Conservation (phyloP, 2,113 vertebrate genomes). For the Cololabis saira region DNA sequence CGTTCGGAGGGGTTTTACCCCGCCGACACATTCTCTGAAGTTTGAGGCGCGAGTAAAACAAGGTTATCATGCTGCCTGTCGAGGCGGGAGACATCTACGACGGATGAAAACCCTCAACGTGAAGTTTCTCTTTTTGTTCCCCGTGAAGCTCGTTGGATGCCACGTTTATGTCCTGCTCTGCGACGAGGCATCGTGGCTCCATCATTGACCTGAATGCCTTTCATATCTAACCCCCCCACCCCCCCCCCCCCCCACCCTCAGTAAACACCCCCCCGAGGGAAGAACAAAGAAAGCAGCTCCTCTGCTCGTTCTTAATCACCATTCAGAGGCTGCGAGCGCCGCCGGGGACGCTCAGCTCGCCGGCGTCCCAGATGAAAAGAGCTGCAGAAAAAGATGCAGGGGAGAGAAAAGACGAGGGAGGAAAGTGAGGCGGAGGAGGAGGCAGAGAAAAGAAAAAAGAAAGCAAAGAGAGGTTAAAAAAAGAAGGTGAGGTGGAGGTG, state of each 20-base stretch:
- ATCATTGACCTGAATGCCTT: constrained; percentile 96
- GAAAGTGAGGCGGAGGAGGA: neutral
- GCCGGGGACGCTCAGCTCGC: constrained; percentile 79
- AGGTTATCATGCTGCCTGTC: too few relatives aligned
- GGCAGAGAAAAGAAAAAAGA: neutral
- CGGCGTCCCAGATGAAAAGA: constrained; percentile 92
- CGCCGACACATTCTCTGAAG: too few relatives aligned
- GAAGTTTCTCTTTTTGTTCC: too few relatives aligned
- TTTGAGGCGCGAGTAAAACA: too few relatives aligned
- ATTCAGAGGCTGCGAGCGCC: constrained; percentile 95
- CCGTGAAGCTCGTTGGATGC: too few relatives aligned
- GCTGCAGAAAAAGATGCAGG: constrained; percentile 35
- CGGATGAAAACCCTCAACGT: too few relatives aligned
- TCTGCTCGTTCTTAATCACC: constrained; percentile 98
- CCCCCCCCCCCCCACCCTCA: constrained; percentile 47
- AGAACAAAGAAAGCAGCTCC: constrained; percentile 94
- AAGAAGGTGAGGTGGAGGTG: neutral
- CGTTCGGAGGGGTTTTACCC: too few relatives aligned
- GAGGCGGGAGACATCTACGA: too few relatives aligned
- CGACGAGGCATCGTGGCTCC: too few relatives aligned
- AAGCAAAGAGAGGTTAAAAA: constrained; percentile 13
- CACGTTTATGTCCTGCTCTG: too few relatives aligned
- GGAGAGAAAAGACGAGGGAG: constrained; percentile 27
- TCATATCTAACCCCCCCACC: constrained; percentile 89
- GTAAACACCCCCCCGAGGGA: constrained; percentile 95